Evolutionary conservation across 2,888 invertebrate species (phyloP).

Genomic region (Hyalella azteca): DNA sequence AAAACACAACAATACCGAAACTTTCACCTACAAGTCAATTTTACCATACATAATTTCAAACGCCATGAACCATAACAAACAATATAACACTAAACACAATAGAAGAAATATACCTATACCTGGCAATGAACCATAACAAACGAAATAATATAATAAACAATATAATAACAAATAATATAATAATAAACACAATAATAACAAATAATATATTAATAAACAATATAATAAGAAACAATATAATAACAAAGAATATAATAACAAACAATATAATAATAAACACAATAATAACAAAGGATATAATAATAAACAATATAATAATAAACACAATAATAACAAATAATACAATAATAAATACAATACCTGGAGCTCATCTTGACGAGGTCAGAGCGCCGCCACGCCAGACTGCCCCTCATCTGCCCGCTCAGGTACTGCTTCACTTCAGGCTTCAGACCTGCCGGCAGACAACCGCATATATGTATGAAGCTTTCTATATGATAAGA

Average conservation of each 20-base stretch:
- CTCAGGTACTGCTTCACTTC: slow-evolving; percentile 87
- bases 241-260: not conserved
- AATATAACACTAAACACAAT: no score
- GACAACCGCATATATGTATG: no score
- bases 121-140: no score
- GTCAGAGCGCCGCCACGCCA: slow-evolving; percentile 65
- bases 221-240: not conserved
- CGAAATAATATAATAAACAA: no score
- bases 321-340: not conserved
- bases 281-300: not conserved
- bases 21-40: no score
- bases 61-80: no score
- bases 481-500: no score
- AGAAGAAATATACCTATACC: no score
- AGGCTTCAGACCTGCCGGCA: slow-evolving; percentile 74
- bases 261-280: not conserved
- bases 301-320: not conserved
- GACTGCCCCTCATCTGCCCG: slow-evolving; percentile 80
- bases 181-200: not conserved
- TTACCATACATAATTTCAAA: no score
- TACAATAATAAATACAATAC: slow-evolving; percentile 29
- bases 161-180: not conserved
- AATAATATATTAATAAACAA: not conserved
- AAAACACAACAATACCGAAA: no score
- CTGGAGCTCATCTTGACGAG: slow-evolving; percentile 56